These are phyloP conservation scores for Trypoxylus dichotomus DNA, from an alignment of 1,140 invertebrate species.

Conservation along the genomic window DNA sequence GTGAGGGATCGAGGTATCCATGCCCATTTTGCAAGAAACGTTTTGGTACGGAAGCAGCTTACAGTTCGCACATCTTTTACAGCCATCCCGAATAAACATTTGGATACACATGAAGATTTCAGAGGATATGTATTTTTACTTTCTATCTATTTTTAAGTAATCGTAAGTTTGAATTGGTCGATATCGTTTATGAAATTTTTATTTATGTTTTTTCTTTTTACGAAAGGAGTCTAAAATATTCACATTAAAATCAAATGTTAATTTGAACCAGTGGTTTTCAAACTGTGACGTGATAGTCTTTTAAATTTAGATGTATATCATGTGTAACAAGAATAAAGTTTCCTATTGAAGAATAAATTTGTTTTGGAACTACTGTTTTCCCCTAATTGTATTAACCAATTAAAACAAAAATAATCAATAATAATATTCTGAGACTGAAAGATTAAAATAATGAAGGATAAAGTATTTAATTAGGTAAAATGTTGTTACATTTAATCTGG, in stretches of 20 bases:
- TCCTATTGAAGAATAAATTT: neutral
- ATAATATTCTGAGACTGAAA: too few relatives aligned
- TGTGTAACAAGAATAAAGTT: neutral
- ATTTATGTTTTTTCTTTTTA: neutral
- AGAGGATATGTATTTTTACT: neutral
- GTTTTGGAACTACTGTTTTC: neutral
- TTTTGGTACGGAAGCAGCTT: conserved; percentile 50
- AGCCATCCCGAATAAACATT: conserved; percentile 48
- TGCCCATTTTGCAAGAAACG: conserved; percentile 53
- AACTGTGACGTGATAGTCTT: too few relatives aligned
- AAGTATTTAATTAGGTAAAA: too few relatives aligned
- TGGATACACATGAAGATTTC: neutral
- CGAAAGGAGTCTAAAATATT: neutral
- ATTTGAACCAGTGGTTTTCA: too few relatives aligned
- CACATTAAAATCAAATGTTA: neutral
- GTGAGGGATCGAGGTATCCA: conserved; percentile 50
- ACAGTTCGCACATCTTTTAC: conserved; percentile 53
- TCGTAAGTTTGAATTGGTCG: neutral
- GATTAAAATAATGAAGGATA: too few relatives aligned
- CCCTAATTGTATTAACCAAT: neutral
- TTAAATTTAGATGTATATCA: neutral
- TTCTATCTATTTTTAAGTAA: neutral
- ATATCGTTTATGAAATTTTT: neutral
- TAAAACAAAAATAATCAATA: too few relatives aligned
- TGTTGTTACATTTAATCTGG: too few relatives aligned